Conservation (phyloP, 2,888 invertebrate genomes). For the Gnatocerus cornutus region DNA sequence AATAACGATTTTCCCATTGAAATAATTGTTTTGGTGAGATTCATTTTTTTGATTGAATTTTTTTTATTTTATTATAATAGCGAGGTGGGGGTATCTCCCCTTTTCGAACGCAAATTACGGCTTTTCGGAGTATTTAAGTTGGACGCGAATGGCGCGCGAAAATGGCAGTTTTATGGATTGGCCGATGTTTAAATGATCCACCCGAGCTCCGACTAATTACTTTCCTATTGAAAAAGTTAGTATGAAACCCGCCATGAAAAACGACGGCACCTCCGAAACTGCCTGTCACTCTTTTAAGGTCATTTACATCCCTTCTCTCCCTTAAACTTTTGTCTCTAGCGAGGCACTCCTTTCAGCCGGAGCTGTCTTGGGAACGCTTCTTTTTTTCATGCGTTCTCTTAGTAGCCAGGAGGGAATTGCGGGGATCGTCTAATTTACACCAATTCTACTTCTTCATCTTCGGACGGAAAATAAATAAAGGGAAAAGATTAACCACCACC, state of each 20-base stretch:
- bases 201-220: constrained; percentile 32
- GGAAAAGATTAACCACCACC: neutral
- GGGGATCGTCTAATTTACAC: constrained; percentile 34
- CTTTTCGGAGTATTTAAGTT: constrained; percentile 14
- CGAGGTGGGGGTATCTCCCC: neutral
- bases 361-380: constrained; percentile 20
- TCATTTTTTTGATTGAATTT: too few relatives aligned
- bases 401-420: constrained; percentile 14
- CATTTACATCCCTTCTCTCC: constrained; percentile 31
- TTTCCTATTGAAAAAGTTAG: constrained; percentile 35
- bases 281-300: constrained; percentile 37
- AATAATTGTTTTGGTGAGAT: too few relatives aligned
- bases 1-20: too few relatives aligned
- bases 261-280: constrained; percentile 24
- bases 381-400: constrained; percentile 27
- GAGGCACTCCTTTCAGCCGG: constrained; percentile 16
- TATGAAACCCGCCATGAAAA: constrained; percentile 14
- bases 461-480: neutral
- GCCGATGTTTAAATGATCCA: constrained; percentile 28
- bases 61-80: too few relatives aligned
- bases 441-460: constrained; percentile 10
- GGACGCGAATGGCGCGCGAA: constrained; percentile 1
- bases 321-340: constrained; percentile 40
- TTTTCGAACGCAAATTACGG: constrained; percentile 13
- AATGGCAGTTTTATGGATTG: constrained; percentile 26